phyloP scores from a whole-genome alignment of 2,113 vertebrate species.

The Eleginops maclovinus region DNA sequence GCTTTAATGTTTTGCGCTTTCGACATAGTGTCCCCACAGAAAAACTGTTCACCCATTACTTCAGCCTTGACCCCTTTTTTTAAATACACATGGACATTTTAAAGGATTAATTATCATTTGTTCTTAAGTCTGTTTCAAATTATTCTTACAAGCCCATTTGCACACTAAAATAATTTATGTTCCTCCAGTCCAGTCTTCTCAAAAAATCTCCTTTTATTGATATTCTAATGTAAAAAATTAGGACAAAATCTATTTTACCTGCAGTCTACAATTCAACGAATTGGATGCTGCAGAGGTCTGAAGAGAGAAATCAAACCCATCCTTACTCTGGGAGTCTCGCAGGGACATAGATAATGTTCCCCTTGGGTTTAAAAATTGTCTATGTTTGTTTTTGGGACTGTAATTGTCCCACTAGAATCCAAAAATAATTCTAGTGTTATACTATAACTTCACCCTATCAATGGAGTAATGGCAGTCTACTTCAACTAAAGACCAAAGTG shows the following conservation, averaged over 20 bases:
- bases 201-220: background rate
- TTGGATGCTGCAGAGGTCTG: background rate
- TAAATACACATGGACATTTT: slow-evolving; percentile 8
- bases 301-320: background rate
- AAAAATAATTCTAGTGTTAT: background rate
- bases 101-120: slow-evolving; percentile 6
- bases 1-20: slow-evolving; percentile 18
- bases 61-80: background rate
- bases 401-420: too few relatives aligned
- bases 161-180: background rate
- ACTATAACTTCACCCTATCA: background rate
- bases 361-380: background rate
- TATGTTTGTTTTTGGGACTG: slow-evolving; percentile 7
- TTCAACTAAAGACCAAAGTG: slow-evolving; percentile 47
- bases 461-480: background rate
- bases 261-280: background rate
- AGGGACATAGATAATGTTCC: slow-evolving; percentile 37
- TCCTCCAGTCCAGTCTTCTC: background rate
- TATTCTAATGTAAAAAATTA: background rate
- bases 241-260: background rate
- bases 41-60: slow-evolving; percentile 14
- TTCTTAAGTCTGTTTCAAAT: background rate
- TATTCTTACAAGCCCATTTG: background rate
- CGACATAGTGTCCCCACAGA: background rate
- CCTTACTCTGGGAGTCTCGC: slow-evolving; percentile 27